phyloP scores from a whole-genome alignment of 2,797 vertebrate species.

The Valencia hispanica region DNA sequence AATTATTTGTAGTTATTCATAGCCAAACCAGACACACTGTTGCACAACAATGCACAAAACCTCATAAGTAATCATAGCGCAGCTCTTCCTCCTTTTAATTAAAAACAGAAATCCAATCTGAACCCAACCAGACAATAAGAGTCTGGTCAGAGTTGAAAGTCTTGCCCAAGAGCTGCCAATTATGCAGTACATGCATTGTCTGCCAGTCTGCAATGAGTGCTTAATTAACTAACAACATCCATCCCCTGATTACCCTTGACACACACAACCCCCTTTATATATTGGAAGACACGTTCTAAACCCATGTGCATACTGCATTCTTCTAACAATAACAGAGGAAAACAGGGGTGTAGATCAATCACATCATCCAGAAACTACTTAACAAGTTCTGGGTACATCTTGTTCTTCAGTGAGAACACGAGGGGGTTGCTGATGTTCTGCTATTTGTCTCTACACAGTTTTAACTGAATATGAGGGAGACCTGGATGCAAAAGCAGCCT shows the following conservation, averaged over 20 bases:
- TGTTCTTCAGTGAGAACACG: slow-evolving; percentile 11
- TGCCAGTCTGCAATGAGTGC: slow-evolving; percentile 42
- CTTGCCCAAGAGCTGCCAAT: slow-evolving; percentile 35
- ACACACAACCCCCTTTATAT: slow-evolving; percentile 11
- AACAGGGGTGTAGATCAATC: neutral
- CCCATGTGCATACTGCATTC: slow-evolving; percentile 6
- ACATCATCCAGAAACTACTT: neutral
- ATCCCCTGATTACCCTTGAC: slow-evolving; percentile 22
- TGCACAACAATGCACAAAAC: neutral
- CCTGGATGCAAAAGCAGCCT: slow-evolving; percentile 60
- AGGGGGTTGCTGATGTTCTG: slow-evolving; percentile 12
- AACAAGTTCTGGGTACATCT: slow-evolving; percentile 31
- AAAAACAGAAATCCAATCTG: slow-evolving; percentile 1
- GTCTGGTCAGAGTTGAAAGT: slow-evolving; percentile 27
- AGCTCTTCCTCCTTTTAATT: slow-evolving; percentile 4
- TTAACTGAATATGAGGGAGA: slow-evolving; percentile 27
- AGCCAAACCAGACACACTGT: neutral
- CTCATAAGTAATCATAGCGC: neutral
- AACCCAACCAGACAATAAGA: neutral
- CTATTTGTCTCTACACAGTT: slow-evolving; percentile 31
- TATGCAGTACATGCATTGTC: slow-evolving; percentile 23
- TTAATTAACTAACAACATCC: slow-evolving; percentile 51
- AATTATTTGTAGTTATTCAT: too few relatives aligned
- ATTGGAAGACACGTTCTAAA: slow-evolving; percentile 1
- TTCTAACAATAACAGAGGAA: neutral